Evolutionary conservation across 2,888 invertebrate species (phyloP).

Genomic region (Agonum fuliginosum): DNA sequence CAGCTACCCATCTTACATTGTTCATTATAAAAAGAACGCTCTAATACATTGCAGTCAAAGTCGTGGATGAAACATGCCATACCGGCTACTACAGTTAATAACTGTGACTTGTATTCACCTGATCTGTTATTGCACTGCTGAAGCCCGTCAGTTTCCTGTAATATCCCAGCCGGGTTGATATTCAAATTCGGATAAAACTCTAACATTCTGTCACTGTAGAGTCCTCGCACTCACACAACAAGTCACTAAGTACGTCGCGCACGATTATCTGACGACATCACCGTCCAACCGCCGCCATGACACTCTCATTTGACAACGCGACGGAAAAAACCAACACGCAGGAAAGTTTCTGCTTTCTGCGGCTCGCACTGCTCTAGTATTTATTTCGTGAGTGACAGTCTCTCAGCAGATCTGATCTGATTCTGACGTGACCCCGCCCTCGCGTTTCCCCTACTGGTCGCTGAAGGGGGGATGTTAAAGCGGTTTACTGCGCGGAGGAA

Average conservation of each 20-base stretch:
- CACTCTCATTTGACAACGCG: slow-evolving; percentile 46
- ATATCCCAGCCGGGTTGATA: slow-evolving; percentile 74
- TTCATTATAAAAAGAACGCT: no score
- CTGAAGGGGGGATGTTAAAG: slow-evolving; percentile 35
- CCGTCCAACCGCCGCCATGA: slow-evolving; percentile 51
- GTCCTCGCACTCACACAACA: slow-evolving; percentile 7
- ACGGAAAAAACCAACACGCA: slow-evolving; percentile 48
- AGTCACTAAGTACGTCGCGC: not conserved
- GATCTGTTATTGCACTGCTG: slow-evolving; percentile 80
- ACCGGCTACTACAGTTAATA: no score
- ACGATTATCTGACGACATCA: slow-evolving; percentile 26
- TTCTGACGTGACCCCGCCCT: slow-evolving; percentile 44
- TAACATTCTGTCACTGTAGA: slow-evolving; percentile 75
- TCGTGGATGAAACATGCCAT: no score
- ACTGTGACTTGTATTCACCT: slow-evolving; percentile 72
- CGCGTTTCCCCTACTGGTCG: slow-evolving; percentile 20
- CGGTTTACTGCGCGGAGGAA: not conserved
- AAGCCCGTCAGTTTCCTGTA: slow-evolving; percentile 74
- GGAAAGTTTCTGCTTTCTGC: slow-evolving; percentile 42
- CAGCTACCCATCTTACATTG: no score
- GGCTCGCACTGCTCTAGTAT: slow-evolving; percentile 51
- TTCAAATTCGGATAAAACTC: slow-evolving; percentile 82
- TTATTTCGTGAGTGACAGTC: slow-evolving; percentile 52
- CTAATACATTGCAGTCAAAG: no score
- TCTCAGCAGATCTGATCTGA: slow-evolving; percentile 48